A percentile compares a stretch with the other conserved stretches of the same genome.
phyloP scores from a whole-genome alignment of 1,140 invertebrate species.

The Eueides isabella region DNA sequence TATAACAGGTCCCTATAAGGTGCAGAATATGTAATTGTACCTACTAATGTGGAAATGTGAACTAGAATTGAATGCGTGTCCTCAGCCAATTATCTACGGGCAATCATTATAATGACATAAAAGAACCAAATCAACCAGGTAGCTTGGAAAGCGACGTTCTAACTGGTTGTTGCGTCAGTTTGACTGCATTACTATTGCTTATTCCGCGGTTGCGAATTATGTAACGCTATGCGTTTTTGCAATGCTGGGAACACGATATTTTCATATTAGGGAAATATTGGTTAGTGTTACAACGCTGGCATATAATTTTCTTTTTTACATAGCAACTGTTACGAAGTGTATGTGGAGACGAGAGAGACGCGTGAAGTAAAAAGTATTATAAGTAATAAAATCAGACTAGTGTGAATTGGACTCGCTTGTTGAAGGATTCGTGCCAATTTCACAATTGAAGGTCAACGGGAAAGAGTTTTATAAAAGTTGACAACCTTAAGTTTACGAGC shows the following conservation, averaged over 20 bases:
- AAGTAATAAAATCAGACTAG: too few relatives aligned
- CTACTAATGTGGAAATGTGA: not conserved
- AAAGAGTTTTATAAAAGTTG: too few relatives aligned
- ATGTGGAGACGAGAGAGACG: too few relatives aligned
- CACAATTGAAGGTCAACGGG: too few relatives aligned
- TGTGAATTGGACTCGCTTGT: too few relatives aligned
- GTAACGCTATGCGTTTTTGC: conserved; percentile 11
- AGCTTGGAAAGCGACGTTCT: not conserved
- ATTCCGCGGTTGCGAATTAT: not conserved
- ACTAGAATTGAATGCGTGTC: not conserved
- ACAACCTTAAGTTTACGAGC: too few relatives aligned
- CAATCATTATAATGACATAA: not conserved
- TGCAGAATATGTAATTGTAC: too few relatives aligned
- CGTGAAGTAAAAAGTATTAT: too few relatives aligned
- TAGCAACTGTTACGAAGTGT: too few relatives aligned
- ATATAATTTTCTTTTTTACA: not conserved
- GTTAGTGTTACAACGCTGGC: not conserved
- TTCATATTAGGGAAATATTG: not conserved
- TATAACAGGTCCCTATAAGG: too few relatives aligned
- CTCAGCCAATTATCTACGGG: not conserved
- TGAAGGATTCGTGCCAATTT: too few relatives aligned
- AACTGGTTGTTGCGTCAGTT: not conserved
- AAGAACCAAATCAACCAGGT: not conserved
- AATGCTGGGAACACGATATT: not conserved
- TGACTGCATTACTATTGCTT: not conserved